Conservation (phyloP, 2,888 invertebrate genomes). For the Parnassius smintheus region DNA sequence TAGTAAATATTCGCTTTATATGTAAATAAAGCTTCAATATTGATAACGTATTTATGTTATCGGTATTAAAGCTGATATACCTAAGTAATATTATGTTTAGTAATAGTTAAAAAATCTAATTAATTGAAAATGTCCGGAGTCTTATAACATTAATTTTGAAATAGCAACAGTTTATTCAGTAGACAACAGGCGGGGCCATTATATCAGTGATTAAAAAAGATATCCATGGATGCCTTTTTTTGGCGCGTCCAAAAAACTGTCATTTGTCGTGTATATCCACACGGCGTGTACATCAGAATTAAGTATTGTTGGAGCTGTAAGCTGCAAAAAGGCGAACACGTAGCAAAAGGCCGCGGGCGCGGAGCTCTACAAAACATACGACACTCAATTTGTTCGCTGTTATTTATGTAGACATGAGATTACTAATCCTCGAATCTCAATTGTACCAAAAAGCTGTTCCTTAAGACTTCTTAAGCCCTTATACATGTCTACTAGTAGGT, state of each 20-base stretch:
- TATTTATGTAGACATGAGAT: constrained; percentile 41
- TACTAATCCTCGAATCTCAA: constrained; percentile 56
- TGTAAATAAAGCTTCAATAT: no score
- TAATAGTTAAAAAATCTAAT: no score
- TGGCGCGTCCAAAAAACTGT: constrained; percentile 26
- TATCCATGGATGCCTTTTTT: constrained; percentile 12
- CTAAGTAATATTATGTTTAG: no score
- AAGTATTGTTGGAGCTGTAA: constrained; percentile 50
- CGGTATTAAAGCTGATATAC: no score
- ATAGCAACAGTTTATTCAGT: neutral
- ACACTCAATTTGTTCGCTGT: constrained; percentile 69
- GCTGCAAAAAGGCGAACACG: constrained; percentile 69
- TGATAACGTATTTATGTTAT: no score
- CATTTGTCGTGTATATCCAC: constrained; percentile 30
- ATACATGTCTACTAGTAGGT: constrained; percentile 3
- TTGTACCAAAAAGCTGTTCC: constrained; percentile 52
- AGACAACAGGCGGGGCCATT: neutral
- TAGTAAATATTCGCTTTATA: no score
- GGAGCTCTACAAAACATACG: constrained; percentile 52
- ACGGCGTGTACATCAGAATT: constrained; percentile 39
- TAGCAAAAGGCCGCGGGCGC: constrained; percentile 57
- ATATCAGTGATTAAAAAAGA: constrained; percentile 1
- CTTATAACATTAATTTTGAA: no score
- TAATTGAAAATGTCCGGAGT: no score
- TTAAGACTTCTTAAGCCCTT: constrained; percentile 31